Percentiles rank a stretch among this genome's conserved stretches.
Conservation (phyloP, 2,113 vertebrate species). For the Amphiprion ocellaris region DNA sequence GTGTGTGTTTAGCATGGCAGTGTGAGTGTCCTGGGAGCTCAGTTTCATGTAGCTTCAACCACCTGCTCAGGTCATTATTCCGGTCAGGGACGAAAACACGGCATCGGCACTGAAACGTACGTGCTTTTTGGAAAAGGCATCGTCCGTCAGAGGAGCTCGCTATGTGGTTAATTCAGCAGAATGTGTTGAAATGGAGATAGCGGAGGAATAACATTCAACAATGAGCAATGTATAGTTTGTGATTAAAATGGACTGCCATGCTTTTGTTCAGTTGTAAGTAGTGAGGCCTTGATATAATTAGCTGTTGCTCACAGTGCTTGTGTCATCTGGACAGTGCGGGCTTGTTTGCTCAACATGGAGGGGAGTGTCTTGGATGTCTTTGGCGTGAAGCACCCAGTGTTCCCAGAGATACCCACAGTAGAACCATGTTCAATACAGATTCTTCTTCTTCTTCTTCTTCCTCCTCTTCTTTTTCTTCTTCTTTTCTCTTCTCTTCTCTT, state of each 20-base stretch:
- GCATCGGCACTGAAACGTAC: conserved; percentile 7
- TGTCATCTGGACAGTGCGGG: conserved; percentile 62
- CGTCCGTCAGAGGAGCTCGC: not conserved
- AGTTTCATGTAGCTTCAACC: conserved; percentile 65
- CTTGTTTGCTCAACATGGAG: conserved; percentile 49
- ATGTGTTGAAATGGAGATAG: not conserved
- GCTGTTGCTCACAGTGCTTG: conserved; percentile 55
- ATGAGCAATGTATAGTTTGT: conserved; percentile 27
- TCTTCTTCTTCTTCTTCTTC: not conserved
- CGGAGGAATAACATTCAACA: conserved; percentile 1
- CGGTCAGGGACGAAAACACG: conserved; percentile 44
- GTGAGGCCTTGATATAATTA: conserved; percentile 44
- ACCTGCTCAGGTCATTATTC: conserved; percentile 71
- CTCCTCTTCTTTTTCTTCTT: not conserved
- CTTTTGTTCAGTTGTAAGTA: conserved; percentile 25
- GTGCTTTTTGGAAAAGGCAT: not conserved
- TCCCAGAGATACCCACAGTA: conserved; percentile 15
- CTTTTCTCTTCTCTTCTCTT: conserved; percentile 1
- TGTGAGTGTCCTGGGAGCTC: conserved; percentile 49
- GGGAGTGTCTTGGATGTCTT: conserved; percentile 41
- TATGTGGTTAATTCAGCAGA: not conserved
- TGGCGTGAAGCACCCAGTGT: conserved; percentile 47
- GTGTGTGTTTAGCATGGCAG: conserved; percentile 61
- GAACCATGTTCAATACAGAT: not conserved
- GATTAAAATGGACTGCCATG: conserved; percentile 18